These are phyloP conservation scores for Siniperca undulata DNA, from an alignment of 2,797 vertebrate genomes.

Conservation along the genomic window DNA sequence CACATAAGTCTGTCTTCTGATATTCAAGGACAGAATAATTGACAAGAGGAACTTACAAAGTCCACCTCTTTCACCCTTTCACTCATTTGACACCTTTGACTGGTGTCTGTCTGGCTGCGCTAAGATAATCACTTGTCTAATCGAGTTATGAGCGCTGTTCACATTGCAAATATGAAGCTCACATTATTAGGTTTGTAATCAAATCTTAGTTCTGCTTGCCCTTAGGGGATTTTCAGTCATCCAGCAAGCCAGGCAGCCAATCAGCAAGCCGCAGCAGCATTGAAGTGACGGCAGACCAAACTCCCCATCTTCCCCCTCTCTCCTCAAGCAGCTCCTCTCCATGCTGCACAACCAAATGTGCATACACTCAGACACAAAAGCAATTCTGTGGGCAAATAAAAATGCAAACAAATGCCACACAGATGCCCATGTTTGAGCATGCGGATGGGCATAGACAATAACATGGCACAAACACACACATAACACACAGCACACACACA, in stretches of 20 bases:
- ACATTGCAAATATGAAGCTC: slow-evolving; percentile 73
- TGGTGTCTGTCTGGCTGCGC: slow-evolving; percentile 44
- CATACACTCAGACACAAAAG: slow-evolving; percentile 69
- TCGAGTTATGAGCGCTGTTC: slow-evolving; percentile 68
- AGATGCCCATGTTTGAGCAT: slow-evolving; percentile 63
- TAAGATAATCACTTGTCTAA: slow-evolving; percentile 74
- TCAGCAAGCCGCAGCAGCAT: slow-evolving; percentile 65
- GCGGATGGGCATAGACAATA: slow-evolving; percentile 44
- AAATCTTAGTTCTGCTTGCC: slow-evolving; percentile 74
- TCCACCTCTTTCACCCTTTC: not conserved
- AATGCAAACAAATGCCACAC: slow-evolving; percentile 65
- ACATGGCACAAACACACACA: slow-evolving; percentile 6
- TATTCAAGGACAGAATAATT: slow-evolving; percentile 42
- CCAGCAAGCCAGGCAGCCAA: slow-evolving; percentile 64
- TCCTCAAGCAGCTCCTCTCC: slow-evolving; percentile 48
- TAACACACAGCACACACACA: not conserved
- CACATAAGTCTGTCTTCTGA: slow-evolving; percentile 16
- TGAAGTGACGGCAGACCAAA: slow-evolving; percentile 72
- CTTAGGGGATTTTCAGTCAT: slow-evolving; percentile 64
- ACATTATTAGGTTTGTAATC: slow-evolving; percentile 82
- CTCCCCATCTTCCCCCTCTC: slow-evolving; percentile 48
- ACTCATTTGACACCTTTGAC: slow-evolving; percentile 49
- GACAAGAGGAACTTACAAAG: slow-evolving; percentile 25
- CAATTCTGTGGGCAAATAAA: slow-evolving; percentile 66
- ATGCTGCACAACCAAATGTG: slow-evolving; percentile 47